Conservation (phyloP, 2,888 invertebrate species). For the Disparrhopalites patrizii region DNA sequence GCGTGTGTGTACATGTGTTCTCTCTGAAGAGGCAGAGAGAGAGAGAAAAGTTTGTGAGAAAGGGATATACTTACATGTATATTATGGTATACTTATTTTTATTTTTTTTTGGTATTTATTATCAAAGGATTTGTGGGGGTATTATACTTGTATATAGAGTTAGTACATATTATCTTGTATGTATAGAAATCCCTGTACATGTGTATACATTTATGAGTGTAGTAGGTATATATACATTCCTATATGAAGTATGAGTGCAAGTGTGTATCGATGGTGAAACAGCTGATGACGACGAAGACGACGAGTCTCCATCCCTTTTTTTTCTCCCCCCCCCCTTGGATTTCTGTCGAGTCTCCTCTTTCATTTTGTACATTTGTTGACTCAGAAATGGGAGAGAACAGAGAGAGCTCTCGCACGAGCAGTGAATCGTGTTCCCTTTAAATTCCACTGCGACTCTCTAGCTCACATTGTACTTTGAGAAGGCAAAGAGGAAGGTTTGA, state of each 20-base stretch:
- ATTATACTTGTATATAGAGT: background rate
- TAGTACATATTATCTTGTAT: background rate
- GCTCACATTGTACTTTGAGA: too few relatives aligned
- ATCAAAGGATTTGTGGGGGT: too few relatives aligned
- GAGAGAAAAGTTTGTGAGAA: too few relatives aligned
- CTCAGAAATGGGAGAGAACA: too few relatives aligned
- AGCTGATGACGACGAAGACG: conserved; percentile 30
- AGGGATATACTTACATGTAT: too few relatives aligned
- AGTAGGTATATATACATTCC: too few relatives aligned
- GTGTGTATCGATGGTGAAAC: conserved; percentile 20
- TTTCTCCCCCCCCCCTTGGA: background rate
- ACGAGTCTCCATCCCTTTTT: conserved; percentile 14
- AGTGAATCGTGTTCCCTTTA: conserved; percentile 21
- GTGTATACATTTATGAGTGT: background rate
- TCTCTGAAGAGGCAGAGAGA: too few relatives aligned
- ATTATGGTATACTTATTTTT: too few relatives aligned
- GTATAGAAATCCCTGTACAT: background rate
- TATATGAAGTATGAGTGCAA: background rate
- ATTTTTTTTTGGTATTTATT: too few relatives aligned
- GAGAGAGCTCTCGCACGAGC: background rate
- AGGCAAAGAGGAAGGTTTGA: too few relatives aligned
- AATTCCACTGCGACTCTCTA: conserved; percentile 11
- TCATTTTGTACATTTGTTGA: background rate
- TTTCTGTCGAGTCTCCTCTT: background rate
- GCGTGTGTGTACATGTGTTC: too few relatives aligned